Evolutionary conservation across 2,888 invertebrate genomes (phyloP).

Genomic region (Sphaerophoria taeniata): DNA sequence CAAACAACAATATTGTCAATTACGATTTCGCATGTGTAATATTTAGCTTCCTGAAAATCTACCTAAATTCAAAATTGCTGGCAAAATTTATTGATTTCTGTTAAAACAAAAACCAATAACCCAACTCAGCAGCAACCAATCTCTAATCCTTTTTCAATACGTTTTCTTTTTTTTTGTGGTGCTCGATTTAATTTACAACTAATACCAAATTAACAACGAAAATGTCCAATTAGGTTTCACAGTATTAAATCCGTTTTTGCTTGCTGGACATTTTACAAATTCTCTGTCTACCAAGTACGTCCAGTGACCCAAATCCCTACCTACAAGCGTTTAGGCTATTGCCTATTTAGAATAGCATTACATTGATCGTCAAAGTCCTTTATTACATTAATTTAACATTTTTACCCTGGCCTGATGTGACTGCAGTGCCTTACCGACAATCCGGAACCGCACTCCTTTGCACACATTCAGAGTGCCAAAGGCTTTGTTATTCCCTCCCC

Average conservation of each 20-base stretch:
- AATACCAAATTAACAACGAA: constrained; percentile 41
- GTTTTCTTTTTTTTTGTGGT: too few relatives aligned
- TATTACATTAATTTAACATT: constrained; percentile 36
- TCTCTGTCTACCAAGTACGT: neutral
- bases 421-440: neutral
- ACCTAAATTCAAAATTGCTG: too few relatives aligned
- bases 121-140: neutral
- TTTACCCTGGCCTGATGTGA: constrained; percentile 2
- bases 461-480: neutral
- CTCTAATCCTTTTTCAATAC: too few relatives aligned
- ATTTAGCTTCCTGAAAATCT: too few relatives aligned
- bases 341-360: neutral
- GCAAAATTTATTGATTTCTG: too few relatives aligned
- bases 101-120: neutral
- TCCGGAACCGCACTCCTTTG: neutral
- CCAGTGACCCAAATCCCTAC: neutral
- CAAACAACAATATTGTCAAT: too few relatives aligned
- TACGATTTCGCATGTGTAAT: too few relatives aligned
- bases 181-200: constrained; percentile 36
- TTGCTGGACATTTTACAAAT: neutral
- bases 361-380: neutral
- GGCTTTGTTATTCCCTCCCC: neutral
- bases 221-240: constrained; percentile 30
- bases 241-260: constrained; percentile 8
- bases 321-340: neutral